Base-by-base conservation (phyloP, 2,113 vertebrate species). In the Oriolus oriolus region DNA sequence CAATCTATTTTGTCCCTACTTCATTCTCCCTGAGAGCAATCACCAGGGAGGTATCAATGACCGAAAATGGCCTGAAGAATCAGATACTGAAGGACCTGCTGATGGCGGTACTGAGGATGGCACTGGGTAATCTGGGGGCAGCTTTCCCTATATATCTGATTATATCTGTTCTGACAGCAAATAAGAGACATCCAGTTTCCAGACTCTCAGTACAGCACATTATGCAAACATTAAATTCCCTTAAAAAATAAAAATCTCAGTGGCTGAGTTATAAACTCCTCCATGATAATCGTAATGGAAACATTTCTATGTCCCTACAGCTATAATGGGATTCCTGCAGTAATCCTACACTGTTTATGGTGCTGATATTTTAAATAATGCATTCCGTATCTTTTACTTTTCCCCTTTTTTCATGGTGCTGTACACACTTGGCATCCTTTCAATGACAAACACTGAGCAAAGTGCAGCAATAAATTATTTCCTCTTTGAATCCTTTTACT, bases 401-500 rank as follows among this genome's bases (percentile, higher is more conserved):
- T 59, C 64, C 31, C 42, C 44, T 85, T 90, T 95, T 92, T 90
- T 86, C 87, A 80, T 16, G 26, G 63, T 86, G 79, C 81, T 93
- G 91, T 95, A 96, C 76, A 96, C 83, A 84, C 49, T 96, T 96
- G 96, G 94, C 93, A 94, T 92, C 86, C 90, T 97, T 97, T 95
- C 95, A 96, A 82, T 94, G 84, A 91, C 94, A 96, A 97, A 96
- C 91, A 97, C 59, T 95, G 87, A 93, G 94, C 64, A 96, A 96
- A 97, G 90, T 91, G 90, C 81, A 85, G 84, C 92, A 89, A 94
- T 96, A 96, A 94, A 97, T 97, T 97, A 97, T 95, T 97, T 96
- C 92, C 83, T 96, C 94, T 96, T 93, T 96, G 95, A 96, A 95
- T 95, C 74, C 47, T 97, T 97, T 94, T 63, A 87, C 87, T 73